Conservation (phyloP, 2,113 vertebrate species). For the Morone saxatilis region DNA sequence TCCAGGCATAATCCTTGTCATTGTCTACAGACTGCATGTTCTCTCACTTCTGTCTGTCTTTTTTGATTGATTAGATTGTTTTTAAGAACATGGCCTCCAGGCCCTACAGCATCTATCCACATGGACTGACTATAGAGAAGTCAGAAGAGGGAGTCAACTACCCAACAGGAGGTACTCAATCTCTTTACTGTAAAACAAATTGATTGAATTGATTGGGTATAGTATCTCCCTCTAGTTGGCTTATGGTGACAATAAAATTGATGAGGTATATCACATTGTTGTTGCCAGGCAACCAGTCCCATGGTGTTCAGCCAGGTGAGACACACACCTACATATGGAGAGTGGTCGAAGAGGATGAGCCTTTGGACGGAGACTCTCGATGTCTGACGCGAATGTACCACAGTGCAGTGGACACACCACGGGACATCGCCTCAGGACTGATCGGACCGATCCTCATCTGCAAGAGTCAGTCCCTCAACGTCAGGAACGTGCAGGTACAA, state of each 20-base stretch:
- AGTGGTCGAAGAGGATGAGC: constrained; percentile 90
- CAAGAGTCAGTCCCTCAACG: constrained; percentile 91
- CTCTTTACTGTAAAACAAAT: not conserved
- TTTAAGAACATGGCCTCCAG: constrained; percentile 96
- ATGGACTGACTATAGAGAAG: constrained; percentile 93
- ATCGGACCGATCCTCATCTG: constrained; percentile 96
- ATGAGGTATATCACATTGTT: not conserved
- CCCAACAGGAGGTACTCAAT: constrained; percentile 81
- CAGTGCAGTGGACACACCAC: constrained; percentile 90
- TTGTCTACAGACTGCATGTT: constrained; percentile 5
- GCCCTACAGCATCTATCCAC: constrained; percentile 96
- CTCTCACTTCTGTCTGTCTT: constrained; percentile 3
- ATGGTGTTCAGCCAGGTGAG: constrained; percentile 90
- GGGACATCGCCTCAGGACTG: constrained; percentile 94
- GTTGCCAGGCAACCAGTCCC: constrained; percentile 86
- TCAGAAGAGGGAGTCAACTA: constrained; percentile 88
- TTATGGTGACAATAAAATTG: not conserved
- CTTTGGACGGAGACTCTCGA: constrained; percentile 87
- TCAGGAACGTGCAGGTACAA: constrained; percentile 92
- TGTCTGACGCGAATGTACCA: constrained; percentile 96
- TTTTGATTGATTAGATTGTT: constrained; percentile 85
- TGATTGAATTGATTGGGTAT: not conserved
- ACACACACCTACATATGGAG: constrained; percentile 90
- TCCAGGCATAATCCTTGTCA: not conserved
- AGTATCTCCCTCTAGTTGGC: not conserved